phyloP scores from a whole-genome alignment of 2,113 vertebrate species.

The Synchiropus splendidus region DNA sequence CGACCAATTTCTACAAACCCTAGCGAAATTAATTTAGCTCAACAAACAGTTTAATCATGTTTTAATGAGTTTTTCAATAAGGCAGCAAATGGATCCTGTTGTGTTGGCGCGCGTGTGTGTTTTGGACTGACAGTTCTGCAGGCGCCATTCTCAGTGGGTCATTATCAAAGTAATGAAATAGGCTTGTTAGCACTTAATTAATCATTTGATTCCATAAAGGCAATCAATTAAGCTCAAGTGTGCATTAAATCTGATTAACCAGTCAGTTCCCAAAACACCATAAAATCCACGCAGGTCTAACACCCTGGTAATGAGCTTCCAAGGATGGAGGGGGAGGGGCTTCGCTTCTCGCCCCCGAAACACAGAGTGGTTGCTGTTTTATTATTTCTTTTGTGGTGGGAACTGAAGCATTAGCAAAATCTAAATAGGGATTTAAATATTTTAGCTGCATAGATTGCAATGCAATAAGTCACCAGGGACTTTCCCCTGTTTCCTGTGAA shows the following conservation, averaged over 20 bases:
- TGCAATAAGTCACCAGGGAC: conserved; percentile 51
- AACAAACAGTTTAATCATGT: no score
- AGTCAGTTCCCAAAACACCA: conserved; percentile 68
- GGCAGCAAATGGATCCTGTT: no score
- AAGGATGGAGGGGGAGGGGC: conserved; percentile 33
- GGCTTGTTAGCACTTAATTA: conserved; percentile 66
- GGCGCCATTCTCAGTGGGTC: conserved; percentile 30
- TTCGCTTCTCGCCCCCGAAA: no score
- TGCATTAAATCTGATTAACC: conserved; percentile 71
- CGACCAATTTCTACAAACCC: no score
- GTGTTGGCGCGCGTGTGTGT: no score
- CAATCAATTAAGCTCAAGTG: conserved; percentile 71
- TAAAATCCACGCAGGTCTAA: conserved; percentile 63
- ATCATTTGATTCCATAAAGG: conserved; percentile 69
- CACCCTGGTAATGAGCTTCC: conserved; percentile 61
- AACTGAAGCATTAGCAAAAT: conserved; percentile 56
- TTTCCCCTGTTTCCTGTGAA: no score
- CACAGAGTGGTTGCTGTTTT: conserved; percentile 7
- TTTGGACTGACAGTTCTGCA: conserved; percentile 40
- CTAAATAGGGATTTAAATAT: conserved; percentile 58
- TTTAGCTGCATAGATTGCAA: conserved; percentile 45
- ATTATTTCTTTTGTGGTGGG: conserved; percentile 3
- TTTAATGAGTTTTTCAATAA: no score
- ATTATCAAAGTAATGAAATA: conserved; percentile 54
- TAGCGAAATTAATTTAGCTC: no score